These are phyloP conservation scores for Muscicapa striata DNA, from an alignment of 2,797 vertebrate species.

Conservation along the genomic window DNA sequence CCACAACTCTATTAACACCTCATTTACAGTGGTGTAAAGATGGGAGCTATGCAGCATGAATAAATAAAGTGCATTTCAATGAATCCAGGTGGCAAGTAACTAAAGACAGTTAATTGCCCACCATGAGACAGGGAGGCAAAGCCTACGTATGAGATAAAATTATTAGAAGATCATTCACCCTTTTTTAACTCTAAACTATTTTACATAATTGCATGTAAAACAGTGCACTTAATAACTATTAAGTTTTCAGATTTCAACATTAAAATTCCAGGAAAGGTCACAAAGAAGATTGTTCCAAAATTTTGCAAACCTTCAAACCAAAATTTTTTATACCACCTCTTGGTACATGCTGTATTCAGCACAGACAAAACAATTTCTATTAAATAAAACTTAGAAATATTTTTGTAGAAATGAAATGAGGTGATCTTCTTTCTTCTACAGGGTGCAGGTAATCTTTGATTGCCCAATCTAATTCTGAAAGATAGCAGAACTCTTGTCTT, in stretches of 20 bases:
- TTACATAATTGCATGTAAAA: neutral
- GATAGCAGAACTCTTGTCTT: neutral
- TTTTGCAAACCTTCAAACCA: neutral
- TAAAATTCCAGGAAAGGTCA: neutral
- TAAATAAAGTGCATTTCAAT: neutral
- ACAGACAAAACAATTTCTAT: neutral
- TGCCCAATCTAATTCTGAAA: neutral
- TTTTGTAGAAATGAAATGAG: neutral
- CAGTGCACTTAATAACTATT: neutral
- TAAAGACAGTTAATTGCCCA: neutral
- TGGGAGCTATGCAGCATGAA: neutral
- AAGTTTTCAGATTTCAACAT: neutral
- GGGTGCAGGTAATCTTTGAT: neutral
- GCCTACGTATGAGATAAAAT: neutral
- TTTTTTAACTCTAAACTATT: neutral
- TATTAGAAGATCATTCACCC: neutral
- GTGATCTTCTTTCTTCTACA: neutral
- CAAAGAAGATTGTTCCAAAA: neutral
- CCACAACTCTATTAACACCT: neutral
- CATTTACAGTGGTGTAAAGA: neutral
- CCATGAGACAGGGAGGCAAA: neutral
- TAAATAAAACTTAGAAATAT: neutral
- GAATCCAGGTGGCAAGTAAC: neutral
- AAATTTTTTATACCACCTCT: neutral
- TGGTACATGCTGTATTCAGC: neutral